Conservation (phyloP, 1,140 invertebrate species). For the Bombus waltoni region DNA sequence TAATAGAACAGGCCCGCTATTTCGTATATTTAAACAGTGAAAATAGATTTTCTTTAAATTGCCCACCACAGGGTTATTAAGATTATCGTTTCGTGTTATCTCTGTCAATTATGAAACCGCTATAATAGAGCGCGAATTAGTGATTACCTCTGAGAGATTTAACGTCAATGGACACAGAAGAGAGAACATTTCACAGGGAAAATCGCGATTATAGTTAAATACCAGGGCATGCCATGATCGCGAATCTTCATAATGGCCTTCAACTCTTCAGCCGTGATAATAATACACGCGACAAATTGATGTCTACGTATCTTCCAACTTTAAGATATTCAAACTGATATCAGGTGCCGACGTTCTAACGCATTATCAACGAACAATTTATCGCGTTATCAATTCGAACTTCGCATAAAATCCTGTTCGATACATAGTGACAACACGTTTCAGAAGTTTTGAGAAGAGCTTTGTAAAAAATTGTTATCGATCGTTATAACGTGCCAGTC, state of each 20-base stretch:
- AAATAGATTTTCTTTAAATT: constrained; percentile 53
- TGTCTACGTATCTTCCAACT: neutral
- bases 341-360: neutral
- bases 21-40: constrained; percentile 45
- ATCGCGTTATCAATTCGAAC: neutral
- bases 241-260: neutral
- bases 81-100: neutral
- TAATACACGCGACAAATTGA: constrained; percentile 13
- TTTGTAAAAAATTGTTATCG: neutral
- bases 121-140: constrained; percentile 13
- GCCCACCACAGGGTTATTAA: neutral
- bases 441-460: neutral
- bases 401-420: no score
- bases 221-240: neutral
- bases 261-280: neutral
- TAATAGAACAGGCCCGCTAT: constrained; percentile 52
- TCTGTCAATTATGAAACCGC: constrained; percentile 12
- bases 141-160: neutral
- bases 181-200: neutral
- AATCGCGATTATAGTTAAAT: neutral
- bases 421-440: neutral
- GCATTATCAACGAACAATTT: neutral
- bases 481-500: no score
- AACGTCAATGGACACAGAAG: constrained; percentile 11
- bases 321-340: neutral